Percentiles rank a stretch among this genome's conserved stretches.
phyloP scores from a whole-genome alignment of 1,140 invertebrate genomes.

The Rhagoletis pomonella region DNA sequence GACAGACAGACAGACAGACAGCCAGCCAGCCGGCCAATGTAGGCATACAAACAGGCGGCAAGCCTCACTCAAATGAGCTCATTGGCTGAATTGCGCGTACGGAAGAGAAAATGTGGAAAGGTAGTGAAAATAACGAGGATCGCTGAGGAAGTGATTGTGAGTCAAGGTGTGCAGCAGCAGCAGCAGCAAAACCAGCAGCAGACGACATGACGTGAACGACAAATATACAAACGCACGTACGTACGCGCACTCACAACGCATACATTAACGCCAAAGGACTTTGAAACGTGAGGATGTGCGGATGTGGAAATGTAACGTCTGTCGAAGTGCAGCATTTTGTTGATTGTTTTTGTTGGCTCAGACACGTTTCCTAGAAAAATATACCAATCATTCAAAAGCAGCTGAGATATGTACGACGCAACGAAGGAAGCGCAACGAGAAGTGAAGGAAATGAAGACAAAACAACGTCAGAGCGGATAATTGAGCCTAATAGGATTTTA shows the following conservation, averaged over 20 bases:
- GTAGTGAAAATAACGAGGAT: neutral
- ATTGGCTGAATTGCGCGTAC: neutral
- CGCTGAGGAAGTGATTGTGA: slow-evolving; percentile 1
- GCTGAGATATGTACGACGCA: slow-evolving; percentile 3
- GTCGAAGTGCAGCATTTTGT: neutral
- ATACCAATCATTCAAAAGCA: slow-evolving; percentile 34
- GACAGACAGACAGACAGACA: neutral
- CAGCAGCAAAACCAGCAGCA: neutral
- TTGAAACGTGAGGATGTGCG: slow-evolving; percentile 22
- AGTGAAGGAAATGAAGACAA: slow-evolving; percentile 59
- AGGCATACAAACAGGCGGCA: neutral
- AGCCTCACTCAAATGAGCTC: neutral
- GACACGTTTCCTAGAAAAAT: slow-evolving; percentile 34
- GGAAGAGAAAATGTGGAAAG: neutral
- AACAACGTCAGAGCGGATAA: slow-evolving; percentile 73
- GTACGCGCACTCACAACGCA: neutral
- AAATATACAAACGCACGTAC: neutral
- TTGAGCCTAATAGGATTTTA: slow-evolving; percentile 74
- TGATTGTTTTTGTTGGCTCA: slow-evolving; percentile 24
- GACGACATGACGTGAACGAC: slow-evolving; percentile 33
- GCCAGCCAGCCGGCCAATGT: neutral
- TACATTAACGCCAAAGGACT: neutral
- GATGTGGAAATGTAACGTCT: slow-evolving; percentile 32
- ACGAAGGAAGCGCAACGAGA: neutral
- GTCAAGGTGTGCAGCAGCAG: slow-evolving; percentile 3